Percentiles rank a stretch among this genome's conserved stretches.
Conservation (phyloP, 2,113 vertebrate species). For the Pristiophorus japonicus region DNA sequence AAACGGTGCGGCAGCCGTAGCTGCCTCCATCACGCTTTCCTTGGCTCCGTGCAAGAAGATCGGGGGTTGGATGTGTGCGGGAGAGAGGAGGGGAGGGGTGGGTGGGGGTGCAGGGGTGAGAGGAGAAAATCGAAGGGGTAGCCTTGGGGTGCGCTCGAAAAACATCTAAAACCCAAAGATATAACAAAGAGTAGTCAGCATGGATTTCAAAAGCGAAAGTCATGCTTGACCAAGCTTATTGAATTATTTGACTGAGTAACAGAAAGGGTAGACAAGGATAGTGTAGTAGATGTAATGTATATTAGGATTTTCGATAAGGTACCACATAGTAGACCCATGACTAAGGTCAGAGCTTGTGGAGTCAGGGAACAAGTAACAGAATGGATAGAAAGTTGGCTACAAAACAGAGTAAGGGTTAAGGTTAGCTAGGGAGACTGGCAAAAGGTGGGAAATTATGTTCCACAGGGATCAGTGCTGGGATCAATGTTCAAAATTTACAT, state of each 20-base stretch:
- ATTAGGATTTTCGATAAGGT: not conserved
- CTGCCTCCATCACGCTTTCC: too few relatives aligned
- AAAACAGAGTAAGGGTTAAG: not conserved
- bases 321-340: not conserved
- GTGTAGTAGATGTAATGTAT: not conserved
- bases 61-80: too few relatives aligned
- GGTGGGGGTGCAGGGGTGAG: too few relatives aligned
- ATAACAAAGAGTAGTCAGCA: not conserved
- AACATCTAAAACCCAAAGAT: not conserved
- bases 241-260: not conserved
- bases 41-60: too few relatives aligned
- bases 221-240: not conserved
- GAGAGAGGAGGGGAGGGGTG: too few relatives aligned
- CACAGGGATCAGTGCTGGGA: not conserved
- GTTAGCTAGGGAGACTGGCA: not conserved
- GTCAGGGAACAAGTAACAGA: not conserved
- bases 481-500: not conserved
- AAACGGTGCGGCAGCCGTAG: too few relatives aligned
- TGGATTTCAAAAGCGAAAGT: not conserved
- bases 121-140: too few relatives aligned
- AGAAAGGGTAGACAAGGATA: not conserved
- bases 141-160: not conserved
- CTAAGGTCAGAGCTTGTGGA: not conserved
- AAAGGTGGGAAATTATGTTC: not conserved
- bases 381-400: not conserved